phyloP scores from a whole-genome alignment of 2,888 invertebrate genomes.

The Epistrophella euchroma region DNA sequence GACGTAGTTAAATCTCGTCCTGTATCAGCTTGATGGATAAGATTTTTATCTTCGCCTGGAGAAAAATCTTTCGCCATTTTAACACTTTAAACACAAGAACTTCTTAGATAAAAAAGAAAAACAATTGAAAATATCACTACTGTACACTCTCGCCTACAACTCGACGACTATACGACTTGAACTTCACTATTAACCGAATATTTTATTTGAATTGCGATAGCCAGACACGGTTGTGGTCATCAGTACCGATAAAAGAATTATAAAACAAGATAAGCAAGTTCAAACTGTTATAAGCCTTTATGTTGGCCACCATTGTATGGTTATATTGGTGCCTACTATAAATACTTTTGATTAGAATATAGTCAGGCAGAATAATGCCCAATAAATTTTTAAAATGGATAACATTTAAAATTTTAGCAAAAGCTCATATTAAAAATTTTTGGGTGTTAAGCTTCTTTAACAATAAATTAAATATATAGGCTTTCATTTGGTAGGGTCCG shows the following conservation, averaged over 20 bases:
- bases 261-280: slow-evolving; percentile 37
- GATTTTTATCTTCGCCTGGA: slow-evolving; percentile 36
- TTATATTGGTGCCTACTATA: slow-evolving; percentile 14
- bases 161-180: neutral
- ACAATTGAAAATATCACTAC: neutral
- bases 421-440: neutral
- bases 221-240: slow-evolving; percentile 2
- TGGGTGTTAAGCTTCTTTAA: slow-evolving; percentile 11
- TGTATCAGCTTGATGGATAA: neutral
- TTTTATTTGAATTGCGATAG: neutral
- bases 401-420: neutral
- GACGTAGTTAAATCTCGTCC: neutral
- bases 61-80: slow-evolving; percentile 32
- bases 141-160: neutral
- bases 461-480: neutral
- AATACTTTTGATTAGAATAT: slow-evolving; percentile 34
- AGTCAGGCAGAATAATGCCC: slow-evolving; percentile 23
- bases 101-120: neutral
- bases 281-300: slow-evolving; percentile 26
- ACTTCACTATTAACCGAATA: slow-evolving; percentile 6
- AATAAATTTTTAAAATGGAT: slow-evolving; percentile 3
- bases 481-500: neutral
- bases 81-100: neutral
- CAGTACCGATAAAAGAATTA: slow-evolving; percentile 27
- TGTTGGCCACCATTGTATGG: slow-evolving; percentile 13